Evolutionary conservation across 2,113 vertebrate species (phyloP), one percentile per base, ranked within the genome.

Genomic region (Centropristis striata): DNA sequence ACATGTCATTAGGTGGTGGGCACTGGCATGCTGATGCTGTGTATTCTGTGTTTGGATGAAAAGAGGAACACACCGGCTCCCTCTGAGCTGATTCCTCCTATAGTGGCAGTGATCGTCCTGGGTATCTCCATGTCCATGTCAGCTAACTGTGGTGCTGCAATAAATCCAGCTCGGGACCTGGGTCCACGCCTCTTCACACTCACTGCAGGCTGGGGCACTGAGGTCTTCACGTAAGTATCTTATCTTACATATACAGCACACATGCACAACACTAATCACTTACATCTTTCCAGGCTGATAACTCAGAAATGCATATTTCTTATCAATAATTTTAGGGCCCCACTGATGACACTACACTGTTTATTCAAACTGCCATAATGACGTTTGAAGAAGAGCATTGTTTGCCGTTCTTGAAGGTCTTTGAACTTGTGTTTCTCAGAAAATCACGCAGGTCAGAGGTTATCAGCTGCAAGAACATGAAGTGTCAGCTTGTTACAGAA

Each of bases 161-260:
- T 99, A 71, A 98, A 98, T 86, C 97, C 98, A 0, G 96, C 96
- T 0, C 86, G 96, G 4, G 97, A 97, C 77, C 77, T 99, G 0
- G 96, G 97, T 1, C 97, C 97, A 1, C 90, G 95, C 4, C 95
- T 98, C 59, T 96, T 98, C 66, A 96, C 96, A 8, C 93, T 95
- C 0, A 28, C 95, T 3, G 97, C 96, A 1, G 97, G 97, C 42
- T 98, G 97, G 96, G 97, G 97, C 0, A 44, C 85, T 0, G 96
- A 97, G 68, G 97, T 98, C 15, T 94, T 96, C 83, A 95, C 93
- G 94, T 96, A 37, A 47, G 95, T 89, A 16, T 57, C n/a, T 67
- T 37, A 60, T 65, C 41, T 47, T 28, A 53, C 25, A 28, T n/a
- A 39, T 37, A 41, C 8, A 51, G 12, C 2, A 18, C 25, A 64